Base-by-base conservation (phyloP, 1,140 invertebrate genomes). In the Limonius californicus region DNA sequence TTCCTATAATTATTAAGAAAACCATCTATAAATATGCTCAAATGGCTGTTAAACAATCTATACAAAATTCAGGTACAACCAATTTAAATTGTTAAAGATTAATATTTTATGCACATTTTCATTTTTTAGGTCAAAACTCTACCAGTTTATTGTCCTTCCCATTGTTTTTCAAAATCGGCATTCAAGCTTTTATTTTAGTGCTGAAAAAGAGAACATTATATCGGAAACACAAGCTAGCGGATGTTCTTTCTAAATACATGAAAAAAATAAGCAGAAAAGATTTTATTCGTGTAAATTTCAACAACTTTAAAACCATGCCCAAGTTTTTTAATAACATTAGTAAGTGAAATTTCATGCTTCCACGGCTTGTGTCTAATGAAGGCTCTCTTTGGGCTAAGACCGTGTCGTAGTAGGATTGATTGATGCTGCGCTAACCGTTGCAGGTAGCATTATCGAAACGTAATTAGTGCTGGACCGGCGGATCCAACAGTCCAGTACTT, bases 111-210 rank as follows among this genome's bases (percentile, higher is more conserved):
- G n/a, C n/a, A n/a, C n/a, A n/a, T n/a, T n/a, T n/a, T 27, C 9
- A 27, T 27, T 27, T 45, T 45, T 45, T 45, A 50, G 45, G 45
- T 50, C 16, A n/a, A 18, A 19, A 50, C 16, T 21, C 18, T 12
- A 50, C 45, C 2, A 18, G 45, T 2, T 3, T 2, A 11, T n/a
- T 50, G n/a, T 50, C 45, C 6, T 8, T 18, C 2, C 18, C 8
- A 9, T 1, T 4, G 3, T 12, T 50, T 19, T 11, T 50, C 2
- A 50, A 21, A 50, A 12, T 50, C 3, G 45, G 45, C 8, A 6
- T 50, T 8, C 45, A 50, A 21, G 45, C 45, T 3, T 50, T 50
- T 18, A 50, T 50, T 50, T 50, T 50, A 14, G 45, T 50, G 3
- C 19, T 50, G 1, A 50, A 50, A 19, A 50, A 12, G n/a, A 7